These are phyloP conservation scores for Strix aluco DNA, from an alignment of 2,113 vertebrate genomes.

Conservation along the genomic window DNA sequence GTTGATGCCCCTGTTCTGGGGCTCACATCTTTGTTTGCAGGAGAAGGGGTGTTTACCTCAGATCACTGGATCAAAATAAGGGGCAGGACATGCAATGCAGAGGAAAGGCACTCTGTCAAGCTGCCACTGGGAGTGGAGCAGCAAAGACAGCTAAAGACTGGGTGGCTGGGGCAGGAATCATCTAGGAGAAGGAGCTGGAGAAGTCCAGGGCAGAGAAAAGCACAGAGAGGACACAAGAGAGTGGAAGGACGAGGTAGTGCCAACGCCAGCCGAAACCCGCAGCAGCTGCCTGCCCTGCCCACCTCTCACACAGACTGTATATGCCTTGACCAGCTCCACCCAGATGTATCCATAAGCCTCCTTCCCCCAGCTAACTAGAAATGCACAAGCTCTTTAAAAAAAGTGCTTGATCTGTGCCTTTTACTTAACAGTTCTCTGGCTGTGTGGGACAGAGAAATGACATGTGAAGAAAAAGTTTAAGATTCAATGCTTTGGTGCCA, in stretches of 20 bases:
- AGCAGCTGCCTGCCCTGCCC: neutral
- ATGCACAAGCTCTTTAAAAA: neutral
- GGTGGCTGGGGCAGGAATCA: neutral
- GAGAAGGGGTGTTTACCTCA: neutral
- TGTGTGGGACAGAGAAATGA: neutral
- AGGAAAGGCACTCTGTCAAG: neutral
- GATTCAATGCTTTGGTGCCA: neutral
- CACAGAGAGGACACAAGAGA: neutral
- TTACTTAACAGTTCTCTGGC: neutral
- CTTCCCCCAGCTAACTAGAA: neutral
- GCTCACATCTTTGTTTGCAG: neutral
- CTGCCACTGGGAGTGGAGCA: neutral
- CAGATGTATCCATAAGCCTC: accelerated
- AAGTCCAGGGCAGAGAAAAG: neutral
- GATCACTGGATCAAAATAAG: neutral
- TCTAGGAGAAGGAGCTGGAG: neutral
- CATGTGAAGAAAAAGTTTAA: accelerated
- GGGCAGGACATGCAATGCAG: accelerated
- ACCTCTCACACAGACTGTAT: accelerated
- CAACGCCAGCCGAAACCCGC: neutral
- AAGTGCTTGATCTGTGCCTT: accelerated
- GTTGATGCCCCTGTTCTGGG: neutral
- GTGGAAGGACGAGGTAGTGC: neutral
- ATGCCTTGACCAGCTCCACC: accelerated
- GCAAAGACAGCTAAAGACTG: neutral